These are phyloP conservation scores for Marcusenius ussheri DNA, from an alignment of 2,113 vertebrate genomes.

Conservation along the genomic window DNA sequence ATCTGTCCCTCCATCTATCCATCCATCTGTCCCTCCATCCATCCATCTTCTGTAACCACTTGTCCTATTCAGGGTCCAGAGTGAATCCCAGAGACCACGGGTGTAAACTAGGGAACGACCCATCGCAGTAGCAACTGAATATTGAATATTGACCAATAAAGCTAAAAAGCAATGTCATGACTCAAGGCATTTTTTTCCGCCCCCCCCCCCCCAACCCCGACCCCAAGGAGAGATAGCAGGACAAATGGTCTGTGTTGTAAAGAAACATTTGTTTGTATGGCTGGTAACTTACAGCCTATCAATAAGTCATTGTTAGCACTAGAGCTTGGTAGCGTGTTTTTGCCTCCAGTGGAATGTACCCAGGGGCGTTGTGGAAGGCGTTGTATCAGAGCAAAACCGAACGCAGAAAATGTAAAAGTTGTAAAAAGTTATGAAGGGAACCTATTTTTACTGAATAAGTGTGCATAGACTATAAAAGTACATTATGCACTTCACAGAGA, in stretches of 20 bases:
- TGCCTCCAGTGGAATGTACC: not conserved
- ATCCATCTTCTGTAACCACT: not conserved
- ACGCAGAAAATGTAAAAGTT: not conserved
- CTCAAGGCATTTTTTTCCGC: conserved; percentile 34
- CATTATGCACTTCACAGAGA: not conserved
- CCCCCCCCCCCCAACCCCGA: not conserved
- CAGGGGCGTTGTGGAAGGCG: conserved; percentile 8
- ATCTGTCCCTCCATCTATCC: not conserved
- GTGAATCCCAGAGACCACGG: not conserved
- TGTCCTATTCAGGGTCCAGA: not conserved
- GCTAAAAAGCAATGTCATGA: conserved; percentile 33
- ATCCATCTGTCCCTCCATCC: not conserved
- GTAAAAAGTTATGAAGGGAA: not conserved
- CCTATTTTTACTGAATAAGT: not conserved
- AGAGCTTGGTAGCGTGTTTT: not conserved
- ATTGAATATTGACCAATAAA: conserved; percentile 6
- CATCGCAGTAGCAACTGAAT: not conserved
- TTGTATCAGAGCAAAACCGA: not conserved
- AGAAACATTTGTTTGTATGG: conserved; percentile 45
- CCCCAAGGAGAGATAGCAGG: conserved; percentile 20
- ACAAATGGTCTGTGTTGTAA: conserved; percentile 48
- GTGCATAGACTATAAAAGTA: not conserved
- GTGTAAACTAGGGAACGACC: not conserved
- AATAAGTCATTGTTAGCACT: conserved; percentile 18
- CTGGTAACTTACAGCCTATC: conserved; percentile 4